Evolutionary conservation across 2,113 vertebrate genomes (phyloP), one percentile per base, ranked within the genome.

Genomic region (Castor canadensis): DNA sequence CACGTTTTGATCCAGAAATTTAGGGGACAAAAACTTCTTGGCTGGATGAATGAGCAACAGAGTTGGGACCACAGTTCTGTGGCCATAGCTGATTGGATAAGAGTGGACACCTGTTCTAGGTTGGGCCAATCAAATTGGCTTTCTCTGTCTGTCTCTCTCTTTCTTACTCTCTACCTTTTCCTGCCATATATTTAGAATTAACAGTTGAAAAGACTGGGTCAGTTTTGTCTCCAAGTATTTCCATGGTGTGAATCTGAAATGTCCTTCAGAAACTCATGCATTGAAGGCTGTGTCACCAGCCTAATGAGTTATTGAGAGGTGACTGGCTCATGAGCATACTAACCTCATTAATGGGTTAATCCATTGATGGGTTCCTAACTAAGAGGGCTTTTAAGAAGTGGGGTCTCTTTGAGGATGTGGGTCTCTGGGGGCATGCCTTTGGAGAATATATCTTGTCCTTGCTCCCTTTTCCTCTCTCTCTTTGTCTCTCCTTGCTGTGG

Each of bases 161-260:
- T 20, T 11, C 17, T 47, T 10, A 11, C 47, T 10, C 8, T 1
- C 11, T 19, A n/a, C n/a, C n/a, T n/a, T n/a, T n/a, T n/a, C n/a
- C n/a, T n/a, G n/a, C 54, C 28, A 47, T 32, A 6, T 73, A 66
- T 88, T 76, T 66, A 95, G 80, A 77, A 82, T 9, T 45, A 35
- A 22, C 35, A 32, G 30, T 87, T 58, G 56, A 84, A 84, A 67
- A 83, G 32, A 76, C 13, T 73, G 11, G 28, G 8, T 62, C 28
- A 56, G 22, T 75, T 80, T 40, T 80, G 56, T 7, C 49, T 47
- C 6, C 3, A 40, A 38, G 20, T 5, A n/a, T 47, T 54, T 16
- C n/a, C 52, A 56, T 38, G 16, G 19, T 54, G 52, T 54, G 17
- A 17, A 54, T 77, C 52, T 77, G 52, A 35, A 77, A 77, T n/a